Evolutionary conservation across 1,140 invertebrate genomes (phyloP).

Genomic region (Nephila pilipes): DNA sequence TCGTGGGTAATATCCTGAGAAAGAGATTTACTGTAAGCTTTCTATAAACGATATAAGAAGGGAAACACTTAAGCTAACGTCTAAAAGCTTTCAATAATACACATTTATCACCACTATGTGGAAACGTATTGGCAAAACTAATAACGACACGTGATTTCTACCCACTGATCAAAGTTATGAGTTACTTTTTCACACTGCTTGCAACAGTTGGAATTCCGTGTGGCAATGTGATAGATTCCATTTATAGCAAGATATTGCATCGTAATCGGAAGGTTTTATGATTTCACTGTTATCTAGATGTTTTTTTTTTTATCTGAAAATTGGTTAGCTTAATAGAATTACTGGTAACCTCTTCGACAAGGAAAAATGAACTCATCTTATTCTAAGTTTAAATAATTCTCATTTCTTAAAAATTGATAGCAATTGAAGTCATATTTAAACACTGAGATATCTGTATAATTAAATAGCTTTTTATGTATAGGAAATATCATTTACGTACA

Average conservation of each 20-base stretch:
- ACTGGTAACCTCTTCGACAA: too few species aligned
- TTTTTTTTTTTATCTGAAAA: too few species aligned
- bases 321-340: too few species aligned
- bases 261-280: not conserved
- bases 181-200: conserved; percentile 34
- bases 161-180: conserved; percentile 15
- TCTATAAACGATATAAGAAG: not conserved
- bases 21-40: not conserved
- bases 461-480: too few species aligned
- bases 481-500: too few species aligned
- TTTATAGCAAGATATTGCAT: not conserved
- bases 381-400: too few species aligned
- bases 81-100: not conserved
- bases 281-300: too few species aligned
- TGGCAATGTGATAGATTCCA: not conserved
- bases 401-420: too few species aligned
- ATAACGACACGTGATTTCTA: conserved; percentile 28
- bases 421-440: too few species aligned
- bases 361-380: too few species aligned
- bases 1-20: not conserved
- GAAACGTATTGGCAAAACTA: conserved; percentile 1
- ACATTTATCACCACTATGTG: not conserved
- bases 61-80: not conserved
- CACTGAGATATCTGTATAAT: too few species aligned
- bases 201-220: conserved; percentile 6